Evolutionary conservation across 1,140 invertebrate species (phyloP).

Genomic region (Hesperophylax magnus): DNA sequence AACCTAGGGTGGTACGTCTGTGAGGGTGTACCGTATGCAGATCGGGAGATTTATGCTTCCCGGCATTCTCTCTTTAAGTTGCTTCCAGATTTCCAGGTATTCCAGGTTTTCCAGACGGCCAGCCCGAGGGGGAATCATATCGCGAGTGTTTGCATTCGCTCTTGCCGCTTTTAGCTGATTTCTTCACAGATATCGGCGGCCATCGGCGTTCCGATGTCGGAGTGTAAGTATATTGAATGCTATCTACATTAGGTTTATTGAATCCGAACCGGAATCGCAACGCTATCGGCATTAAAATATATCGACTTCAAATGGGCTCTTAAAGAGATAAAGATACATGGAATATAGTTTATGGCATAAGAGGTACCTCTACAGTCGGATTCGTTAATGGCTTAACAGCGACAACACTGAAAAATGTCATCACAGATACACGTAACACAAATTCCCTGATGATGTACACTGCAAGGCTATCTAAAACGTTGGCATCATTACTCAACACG

Average conservation of each 20-base stretch:
- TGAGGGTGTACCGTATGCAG: not conserved
- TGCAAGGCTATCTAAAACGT: no score
- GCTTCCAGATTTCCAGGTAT: not conserved
- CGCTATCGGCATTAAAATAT: constrained; percentile 24
- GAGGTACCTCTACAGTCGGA: no score
- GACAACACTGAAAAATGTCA: no score
- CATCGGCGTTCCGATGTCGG: not conserved
- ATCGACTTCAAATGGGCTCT: constrained; percentile 15
- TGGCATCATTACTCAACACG: no score
- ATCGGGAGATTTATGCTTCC: constrained; percentile 27
- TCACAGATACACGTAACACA: no score
- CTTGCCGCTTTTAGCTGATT: constrained; percentile 29
- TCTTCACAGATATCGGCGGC: not conserved
- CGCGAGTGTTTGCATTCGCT: constrained; percentile 24
- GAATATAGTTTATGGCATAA: not conserved
- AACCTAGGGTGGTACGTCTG: no score
- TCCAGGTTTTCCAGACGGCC: not conserved
- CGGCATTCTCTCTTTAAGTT: not conserved
- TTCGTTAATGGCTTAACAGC: no score
- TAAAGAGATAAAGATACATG: not conserved
- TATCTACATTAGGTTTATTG: constrained; percentile 20
- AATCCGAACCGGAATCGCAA: constrained; percentile 4
- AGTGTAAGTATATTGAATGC: constrained; percentile 12
- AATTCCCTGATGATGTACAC: no score
- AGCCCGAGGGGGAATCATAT: constrained; percentile 11